Evolutionary conservation across 2,888 invertebrate genomes (phyloP).

Genomic region (Aleiodes leptofemur): DNA sequence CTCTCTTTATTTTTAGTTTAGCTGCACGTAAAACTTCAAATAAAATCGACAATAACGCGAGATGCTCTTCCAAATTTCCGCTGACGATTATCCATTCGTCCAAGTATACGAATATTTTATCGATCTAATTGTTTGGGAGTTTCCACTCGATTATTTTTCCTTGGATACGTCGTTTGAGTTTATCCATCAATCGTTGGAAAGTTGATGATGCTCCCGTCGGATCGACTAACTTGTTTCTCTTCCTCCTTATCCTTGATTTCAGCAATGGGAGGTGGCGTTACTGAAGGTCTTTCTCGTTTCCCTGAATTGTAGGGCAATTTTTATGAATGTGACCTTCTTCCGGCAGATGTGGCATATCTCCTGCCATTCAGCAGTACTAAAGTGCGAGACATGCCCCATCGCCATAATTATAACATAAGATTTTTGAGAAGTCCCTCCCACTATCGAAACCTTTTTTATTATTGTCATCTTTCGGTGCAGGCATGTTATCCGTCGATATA

Average conservation of each 20-base stretch:
- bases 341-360: conserved; percentile 15
- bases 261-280: background rate
- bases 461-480: background rate
- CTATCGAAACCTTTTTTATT: background rate
- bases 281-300: conserved; percentile 8
- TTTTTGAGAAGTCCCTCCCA: background rate
- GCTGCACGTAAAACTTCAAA: conserved; percentile 45
- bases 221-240: background rate
- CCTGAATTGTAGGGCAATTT: background rate
- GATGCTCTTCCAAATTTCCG: conserved; percentile 44
- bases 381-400: conserved; percentile 6
- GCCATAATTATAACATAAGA: background rate
- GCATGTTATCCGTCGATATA: background rate
- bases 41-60: conserved; percentile 21
- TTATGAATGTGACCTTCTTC: background rate
- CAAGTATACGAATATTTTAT: conserved; percentile 47
- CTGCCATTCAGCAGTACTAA: conserved; percentile 7
- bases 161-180: conserved; percentile 32
- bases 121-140: conserved; percentile 40
- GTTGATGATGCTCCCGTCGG: conserved; percentile 39
- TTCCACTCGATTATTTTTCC: conserved; percentile 17
- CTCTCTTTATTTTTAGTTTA: conserved; percentile 43
- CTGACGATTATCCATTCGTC: conserved; percentile 50
- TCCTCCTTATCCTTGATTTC: background rate
- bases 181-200: conserved; percentile 35